Percentiles rank a stretch among this genome's conserved stretches.
Conservation (phyloP, 2,113 vertebrate species). For the Sapayoa aenigma region DNA sequence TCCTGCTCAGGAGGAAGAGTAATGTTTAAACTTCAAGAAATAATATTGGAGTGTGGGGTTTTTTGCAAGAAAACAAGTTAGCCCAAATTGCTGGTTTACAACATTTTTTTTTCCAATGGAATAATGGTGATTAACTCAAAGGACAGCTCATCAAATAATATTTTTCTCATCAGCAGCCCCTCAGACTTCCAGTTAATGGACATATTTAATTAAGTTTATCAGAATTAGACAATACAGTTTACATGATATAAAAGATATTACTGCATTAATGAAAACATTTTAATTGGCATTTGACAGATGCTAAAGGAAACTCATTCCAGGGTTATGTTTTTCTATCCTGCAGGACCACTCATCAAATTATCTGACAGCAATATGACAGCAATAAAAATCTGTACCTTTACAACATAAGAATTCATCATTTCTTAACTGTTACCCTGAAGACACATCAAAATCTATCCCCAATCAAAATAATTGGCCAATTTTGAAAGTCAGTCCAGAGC, state of each 20-base stretch:
- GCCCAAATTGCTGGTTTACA: background rate
- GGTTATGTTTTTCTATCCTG: background rate
- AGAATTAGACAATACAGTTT: background rate
- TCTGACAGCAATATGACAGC: background rate
- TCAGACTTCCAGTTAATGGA: background rate
- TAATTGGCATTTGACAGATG: background rate
- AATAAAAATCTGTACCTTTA: background rate
- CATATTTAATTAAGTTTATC: background rate
- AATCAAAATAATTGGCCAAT: background rate
- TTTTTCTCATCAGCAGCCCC: background rate
- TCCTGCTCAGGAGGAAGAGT: background rate
- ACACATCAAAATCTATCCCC: background rate
- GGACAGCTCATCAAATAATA: background rate
- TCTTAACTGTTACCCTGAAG: background rate
- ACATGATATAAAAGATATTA: background rate
- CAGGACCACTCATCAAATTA: background rate
- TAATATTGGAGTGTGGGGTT: accelerated
- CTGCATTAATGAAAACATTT: background rate
- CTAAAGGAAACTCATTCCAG: background rate
- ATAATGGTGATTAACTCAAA: background rate
- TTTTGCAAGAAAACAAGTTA: background rate
- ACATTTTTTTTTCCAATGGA: background rate
- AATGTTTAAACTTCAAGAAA: background rate
- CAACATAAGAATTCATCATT: background rate
- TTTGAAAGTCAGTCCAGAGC: background rate